A percentile compares a stretch with the other conserved stretches of the same genome.
Evolutionary conservation across 1,140 invertebrate genomes (phyloP).

Genomic region (Aphelenchoides avenae): DNA sequence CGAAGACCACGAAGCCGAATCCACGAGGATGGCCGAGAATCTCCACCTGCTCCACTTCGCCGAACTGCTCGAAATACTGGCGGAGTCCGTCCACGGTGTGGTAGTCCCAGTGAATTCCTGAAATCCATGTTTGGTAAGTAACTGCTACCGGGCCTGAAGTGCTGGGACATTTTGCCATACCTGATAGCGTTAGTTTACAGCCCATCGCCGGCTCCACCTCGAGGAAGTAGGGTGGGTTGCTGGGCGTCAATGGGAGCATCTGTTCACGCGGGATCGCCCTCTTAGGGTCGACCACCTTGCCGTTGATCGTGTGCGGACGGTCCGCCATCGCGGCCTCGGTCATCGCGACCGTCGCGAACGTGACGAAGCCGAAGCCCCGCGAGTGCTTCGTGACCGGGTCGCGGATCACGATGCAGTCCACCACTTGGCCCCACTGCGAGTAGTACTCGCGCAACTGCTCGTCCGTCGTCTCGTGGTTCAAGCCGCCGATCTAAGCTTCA

Average conservation of each 20-base stretch:
- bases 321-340: conserved; percentile 87
- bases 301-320: conserved; percentile 74
- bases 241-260: conserved; percentile 40
- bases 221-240: conserved; percentile 42
- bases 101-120: conserved; percentile 46
- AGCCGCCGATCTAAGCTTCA: conserved; percentile 30
- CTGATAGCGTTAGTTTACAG: conserved; percentile 45
- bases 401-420: conserved; percentile 96
- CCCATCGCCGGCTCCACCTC: conserved; percentile 40
- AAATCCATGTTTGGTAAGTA: conserved; percentile 1
- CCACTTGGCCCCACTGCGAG: conserved; percentile 85
- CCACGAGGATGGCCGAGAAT: conserved; percentile 45
- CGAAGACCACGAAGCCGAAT: conserved; percentile 43
- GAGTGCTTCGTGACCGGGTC: conserved; percentile 90
- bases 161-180: conserved; percentile 15
- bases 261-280: conserved; percentile 81
- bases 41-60: conserved; percentile 45
- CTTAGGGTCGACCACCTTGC: conserved; percentile 84
- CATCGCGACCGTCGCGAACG: conserved; percentile 73
- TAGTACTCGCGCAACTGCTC: conserved; percentile 86
- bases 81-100: conserved; percentile 46
- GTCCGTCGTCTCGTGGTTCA: conserved; percentile 73
- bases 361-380: conserved; percentile 92
- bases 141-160: no score
- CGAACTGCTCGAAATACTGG: conserved; percentile 48